Percentiles rank a stretch among this genome's conserved stretches.
Conservation (phyloP, 2,888 invertebrate species). For the Boloria euphrosyne region DNA sequence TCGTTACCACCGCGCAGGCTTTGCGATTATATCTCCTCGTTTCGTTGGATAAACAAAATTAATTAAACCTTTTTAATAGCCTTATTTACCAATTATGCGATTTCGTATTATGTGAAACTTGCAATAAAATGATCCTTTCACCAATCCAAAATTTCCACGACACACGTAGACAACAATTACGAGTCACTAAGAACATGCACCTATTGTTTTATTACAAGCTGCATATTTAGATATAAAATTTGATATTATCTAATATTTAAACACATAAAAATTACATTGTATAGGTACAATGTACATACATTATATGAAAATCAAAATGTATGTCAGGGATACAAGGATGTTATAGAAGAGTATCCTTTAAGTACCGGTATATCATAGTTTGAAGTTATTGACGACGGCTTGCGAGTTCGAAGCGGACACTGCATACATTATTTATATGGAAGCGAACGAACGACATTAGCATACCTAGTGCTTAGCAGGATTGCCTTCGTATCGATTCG, state of each 20-base stretch:
- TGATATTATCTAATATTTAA: background rate
- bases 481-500: slow-evolving; percentile 20
- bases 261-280: background rate
- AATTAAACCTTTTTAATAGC: slow-evolving; percentile 49
- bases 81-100: slow-evolving; percentile 27
- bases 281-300: too few species aligned
- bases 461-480: slow-evolving; percentile 40
- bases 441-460: slow-evolving; percentile 41
- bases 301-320: slow-evolving; percentile 7
- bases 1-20: slow-evolving; percentile 58
- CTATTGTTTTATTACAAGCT: too few species aligned
- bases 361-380: slow-evolving; percentile 22
- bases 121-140: slow-evolving; percentile 19
- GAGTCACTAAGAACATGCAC: too few species aligned
- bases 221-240: too few species aligned
- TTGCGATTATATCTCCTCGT: slow-evolving; percentile 55
- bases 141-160: background rate
- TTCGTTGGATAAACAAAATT: slow-evolving; percentile 56
- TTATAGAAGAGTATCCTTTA: background rate
- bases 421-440: slow-evolving; percentile 58
- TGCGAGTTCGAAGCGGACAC: slow-evolving; percentile 24
- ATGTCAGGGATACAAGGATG: slow-evolving; percentile 24
- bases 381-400: slow-evolving; percentile 23
- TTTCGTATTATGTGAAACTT: slow-evolving; percentile 16
- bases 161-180: background rate